Evolutionary conservation across 2,888 invertebrate species (phyloP).

Genomic region (Rhodophaea formosa): DNA sequence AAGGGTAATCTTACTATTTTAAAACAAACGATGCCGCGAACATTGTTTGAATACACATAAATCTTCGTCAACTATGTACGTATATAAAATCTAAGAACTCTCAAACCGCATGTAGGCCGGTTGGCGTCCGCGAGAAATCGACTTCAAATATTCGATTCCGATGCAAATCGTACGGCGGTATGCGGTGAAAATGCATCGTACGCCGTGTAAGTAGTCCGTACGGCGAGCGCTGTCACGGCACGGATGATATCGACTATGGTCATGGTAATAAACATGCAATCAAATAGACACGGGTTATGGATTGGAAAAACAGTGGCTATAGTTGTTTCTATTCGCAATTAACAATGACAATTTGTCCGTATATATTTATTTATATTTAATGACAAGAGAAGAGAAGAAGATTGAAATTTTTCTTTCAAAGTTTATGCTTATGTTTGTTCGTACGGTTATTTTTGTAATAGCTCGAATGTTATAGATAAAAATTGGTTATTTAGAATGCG

Average conservation of each 20-base stretch:
- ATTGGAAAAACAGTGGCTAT: too few species aligned
- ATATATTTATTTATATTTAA: too few species aligned
- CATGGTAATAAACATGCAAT: slow-evolving; percentile 12
- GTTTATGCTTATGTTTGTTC: too few species aligned
- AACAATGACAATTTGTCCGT: too few species aligned
- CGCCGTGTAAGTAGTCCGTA: slow-evolving; percentile 27
- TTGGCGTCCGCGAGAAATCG: slow-evolving; percentile 61
- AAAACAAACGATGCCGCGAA: too few species aligned
- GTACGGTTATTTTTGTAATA: too few species aligned
- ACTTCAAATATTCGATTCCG: slow-evolving; percentile 53
- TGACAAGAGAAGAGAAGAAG: too few species aligned
- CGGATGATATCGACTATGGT: slow-evolving; percentile 3
- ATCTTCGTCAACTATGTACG: slow-evolving; percentile 7
- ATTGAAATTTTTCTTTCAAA: too few species aligned
- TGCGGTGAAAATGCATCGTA: slow-evolving; percentile 48
- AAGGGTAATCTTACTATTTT: too few species aligned
- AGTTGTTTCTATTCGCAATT: too few species aligned
- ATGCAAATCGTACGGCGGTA: slow-evolving; percentile 55
- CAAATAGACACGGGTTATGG: slow-evolving; percentile 5
- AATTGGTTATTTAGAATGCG: too few species aligned
- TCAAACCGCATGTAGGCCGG: slow-evolving; percentile 60
- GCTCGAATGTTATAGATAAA: too few species aligned
- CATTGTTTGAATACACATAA: slow-evolving; percentile 27
- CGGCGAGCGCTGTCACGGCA: slow-evolving; percentile 7
- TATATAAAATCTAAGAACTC: slow-evolving; percentile 12